Conservation (phyloP, 2,888 invertebrate species). For the Andricus quercusramuli region DNA sequence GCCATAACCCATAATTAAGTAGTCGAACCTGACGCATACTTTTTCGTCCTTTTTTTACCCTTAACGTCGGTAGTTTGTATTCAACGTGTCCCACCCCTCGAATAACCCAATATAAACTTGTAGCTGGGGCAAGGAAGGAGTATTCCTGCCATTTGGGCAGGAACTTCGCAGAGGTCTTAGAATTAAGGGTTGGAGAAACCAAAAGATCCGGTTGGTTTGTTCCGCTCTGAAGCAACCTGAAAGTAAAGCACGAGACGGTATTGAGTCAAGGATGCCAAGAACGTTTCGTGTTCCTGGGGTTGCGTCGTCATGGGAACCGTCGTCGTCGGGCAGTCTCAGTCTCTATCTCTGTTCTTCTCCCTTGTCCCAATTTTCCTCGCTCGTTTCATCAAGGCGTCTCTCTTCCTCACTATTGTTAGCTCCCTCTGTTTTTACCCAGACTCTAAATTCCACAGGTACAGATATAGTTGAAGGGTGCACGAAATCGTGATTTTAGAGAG, state of each 20-base stretch:
- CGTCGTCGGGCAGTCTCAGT: slow-evolving; percentile 57
- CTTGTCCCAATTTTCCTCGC: neutral
- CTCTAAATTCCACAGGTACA: neutral
- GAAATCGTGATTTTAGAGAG: too few species aligned
- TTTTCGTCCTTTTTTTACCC: slow-evolving; percentile 7
- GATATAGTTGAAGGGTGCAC: too few species aligned
- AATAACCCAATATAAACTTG: neutral
- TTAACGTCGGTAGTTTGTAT: slow-evolving; percentile 22
- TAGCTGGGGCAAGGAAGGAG: neutral
- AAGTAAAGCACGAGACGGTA: slow-evolving; percentile 6
- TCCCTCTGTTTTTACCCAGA: neutral
- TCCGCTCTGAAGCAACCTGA: slow-evolving; percentile 34
- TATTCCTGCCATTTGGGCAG: slow-evolving; percentile 7
- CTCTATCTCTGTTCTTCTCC: slow-evolving; percentile 8
- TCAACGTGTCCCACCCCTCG: neutral
- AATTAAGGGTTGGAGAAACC: slow-evolving; percentile 8
- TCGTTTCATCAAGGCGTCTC: neutral
- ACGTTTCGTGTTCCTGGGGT: slow-evolving; percentile 72
- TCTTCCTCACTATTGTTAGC: neutral
- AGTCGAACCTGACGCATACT: slow-evolving; percentile 19
- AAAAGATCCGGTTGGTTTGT: slow-evolving; percentile 41
- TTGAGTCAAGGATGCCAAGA: slow-evolving; percentile 71
- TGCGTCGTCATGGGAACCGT: slow-evolving; percentile 77
- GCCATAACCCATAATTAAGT: slow-evolving; percentile 40
- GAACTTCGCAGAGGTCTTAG: slow-evolving; percentile 1